phyloP scores from a whole-genome alignment of 2,797 vertebrate genomes.

The Synanceia verrucosa region DNA sequence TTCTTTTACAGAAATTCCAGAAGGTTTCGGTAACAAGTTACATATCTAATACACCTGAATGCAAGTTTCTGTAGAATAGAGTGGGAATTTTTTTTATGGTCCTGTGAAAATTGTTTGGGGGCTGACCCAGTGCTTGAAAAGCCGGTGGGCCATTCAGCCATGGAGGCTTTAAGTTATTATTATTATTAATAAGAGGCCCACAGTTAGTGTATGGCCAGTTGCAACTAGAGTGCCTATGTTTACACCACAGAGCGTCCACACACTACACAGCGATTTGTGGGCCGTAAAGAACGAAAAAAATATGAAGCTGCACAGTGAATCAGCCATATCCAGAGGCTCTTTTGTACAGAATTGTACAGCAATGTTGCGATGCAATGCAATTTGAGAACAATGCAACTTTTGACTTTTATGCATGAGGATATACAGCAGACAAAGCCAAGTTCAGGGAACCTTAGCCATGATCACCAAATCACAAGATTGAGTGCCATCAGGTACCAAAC shows the following conservation, averaged over 20 bases:
- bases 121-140: constrained; percentile 14
- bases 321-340: neutral
- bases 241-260: constrained; percentile 38
- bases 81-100: neutral
- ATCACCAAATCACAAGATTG: constrained; percentile 30
- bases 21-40: neutral
- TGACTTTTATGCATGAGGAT: constrained; percentile 54
- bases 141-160: neutral
- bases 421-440: constrained; percentile 31
- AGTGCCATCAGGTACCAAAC: constrained; percentile 34
- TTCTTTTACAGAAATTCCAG: constrained; percentile 1
- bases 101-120: neutral
- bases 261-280: neutral
- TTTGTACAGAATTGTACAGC: constrained; percentile 18
- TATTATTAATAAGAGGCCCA: constrained; percentile 8
- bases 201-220: constrained; percentile 1
- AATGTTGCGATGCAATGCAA: constrained; percentile 49
- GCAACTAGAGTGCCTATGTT: constrained; percentile 59
- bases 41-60: neutral
- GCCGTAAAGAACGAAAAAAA: neutral
- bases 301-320: constrained; percentile 4
- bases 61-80: neutral
- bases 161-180: constrained; percentile 25
- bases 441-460: constrained; percentile 65
- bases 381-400: constrained; percentile 46